phyloP scores from a whole-genome alignment of 2,888 invertebrate species.

The Tanytarsus gracilentus region DNA sequence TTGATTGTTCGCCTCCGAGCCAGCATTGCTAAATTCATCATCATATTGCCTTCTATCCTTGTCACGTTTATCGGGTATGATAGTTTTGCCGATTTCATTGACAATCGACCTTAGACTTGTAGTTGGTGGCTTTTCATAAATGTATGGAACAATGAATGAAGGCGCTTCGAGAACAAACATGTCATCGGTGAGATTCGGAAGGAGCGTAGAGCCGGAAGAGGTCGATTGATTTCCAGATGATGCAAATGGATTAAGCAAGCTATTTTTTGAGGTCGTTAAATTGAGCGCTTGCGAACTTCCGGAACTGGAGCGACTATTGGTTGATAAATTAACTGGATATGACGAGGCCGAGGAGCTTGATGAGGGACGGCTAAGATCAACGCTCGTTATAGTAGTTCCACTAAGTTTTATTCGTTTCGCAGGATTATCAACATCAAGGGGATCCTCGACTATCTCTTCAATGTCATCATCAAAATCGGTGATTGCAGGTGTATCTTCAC shows the following conservation, averaged over 20 bases:
- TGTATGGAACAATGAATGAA: conserved; percentile 87
- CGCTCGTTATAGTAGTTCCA: conserved; percentile 22
- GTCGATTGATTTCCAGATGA: conserved; percentile 33
- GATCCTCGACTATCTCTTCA: conserved; percentile 47
- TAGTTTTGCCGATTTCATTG: conserved; percentile 52
- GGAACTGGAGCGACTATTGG: conserved; percentile 14
- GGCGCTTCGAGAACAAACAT: conserved; percentile 90
- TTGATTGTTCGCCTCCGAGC: conserved; percentile 7
- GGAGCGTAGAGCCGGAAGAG: conserved; percentile 50
- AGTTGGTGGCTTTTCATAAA: conserved; percentile 80
- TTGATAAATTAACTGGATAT: conserved; percentile 23
- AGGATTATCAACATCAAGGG: conserved; percentile 44
- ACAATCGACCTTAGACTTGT: conserved; percentile 68
- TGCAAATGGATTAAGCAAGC: conserved; percentile 44
- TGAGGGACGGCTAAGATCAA: conserved; percentile 13
- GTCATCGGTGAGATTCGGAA: conserved; percentile 80
- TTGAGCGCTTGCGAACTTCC: conserved; percentile 17
- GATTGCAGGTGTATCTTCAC: conserved; percentile 36
- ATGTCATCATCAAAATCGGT: conserved; percentile 44
- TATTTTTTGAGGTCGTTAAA: conserved; percentile 13
- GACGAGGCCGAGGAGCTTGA: conserved; percentile 18
- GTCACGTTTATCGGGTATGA: conserved; percentile 53
- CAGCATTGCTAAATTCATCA: conserved; percentile 17
- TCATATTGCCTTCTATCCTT: conserved; percentile 39
- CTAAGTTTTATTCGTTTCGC: conserved; percentile 33